Conservation (phyloP, 2,888 invertebrate genomes). For the Galerucella calmariensis region DNA sequence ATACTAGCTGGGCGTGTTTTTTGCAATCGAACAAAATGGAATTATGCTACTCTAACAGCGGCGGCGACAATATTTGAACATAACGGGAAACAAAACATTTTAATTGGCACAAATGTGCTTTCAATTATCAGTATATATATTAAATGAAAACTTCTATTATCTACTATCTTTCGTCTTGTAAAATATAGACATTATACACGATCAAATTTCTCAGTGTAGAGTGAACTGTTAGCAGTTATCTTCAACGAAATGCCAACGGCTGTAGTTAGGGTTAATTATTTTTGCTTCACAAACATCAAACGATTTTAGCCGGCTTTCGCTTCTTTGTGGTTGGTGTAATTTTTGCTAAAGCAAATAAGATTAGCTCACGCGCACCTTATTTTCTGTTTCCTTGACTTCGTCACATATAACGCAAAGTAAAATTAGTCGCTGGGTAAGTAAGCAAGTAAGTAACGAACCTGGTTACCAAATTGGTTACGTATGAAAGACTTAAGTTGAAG, state of each 20-base stretch:
- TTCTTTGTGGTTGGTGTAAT: neutral
- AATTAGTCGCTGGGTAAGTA: too few relatives aligned
- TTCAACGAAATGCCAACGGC: neutral
- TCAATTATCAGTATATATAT: too few relatives aligned
- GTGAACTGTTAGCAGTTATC: neutral
- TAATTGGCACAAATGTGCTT: neutral
- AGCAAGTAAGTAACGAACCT: too few relatives aligned
- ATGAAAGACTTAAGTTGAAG: too few relatives aligned
- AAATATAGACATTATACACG: too few relatives aligned
- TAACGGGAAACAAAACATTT: neutral
- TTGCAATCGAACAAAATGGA: conserved; percentile 38
- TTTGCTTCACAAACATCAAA: neutral
- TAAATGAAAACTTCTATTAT: too few relatives aligned
- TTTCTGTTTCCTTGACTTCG: neutral
- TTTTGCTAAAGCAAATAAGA: neutral
- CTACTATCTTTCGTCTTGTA: too few relatives aligned
- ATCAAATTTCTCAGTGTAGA: neutral
- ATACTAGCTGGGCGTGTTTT: conserved; percentile 38
- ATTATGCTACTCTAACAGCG: conserved; percentile 23
- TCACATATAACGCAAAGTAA: too few relatives aligned
- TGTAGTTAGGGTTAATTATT: neutral
- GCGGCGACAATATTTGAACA: conserved; percentile 11
- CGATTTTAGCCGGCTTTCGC: neutral
- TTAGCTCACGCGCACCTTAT: neutral
- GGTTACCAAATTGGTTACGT: too few relatives aligned